Evolutionary conservation across 2,888 invertebrate genomes (phyloP).

Genomic region (Sarcophaga subvicina): DNA sequence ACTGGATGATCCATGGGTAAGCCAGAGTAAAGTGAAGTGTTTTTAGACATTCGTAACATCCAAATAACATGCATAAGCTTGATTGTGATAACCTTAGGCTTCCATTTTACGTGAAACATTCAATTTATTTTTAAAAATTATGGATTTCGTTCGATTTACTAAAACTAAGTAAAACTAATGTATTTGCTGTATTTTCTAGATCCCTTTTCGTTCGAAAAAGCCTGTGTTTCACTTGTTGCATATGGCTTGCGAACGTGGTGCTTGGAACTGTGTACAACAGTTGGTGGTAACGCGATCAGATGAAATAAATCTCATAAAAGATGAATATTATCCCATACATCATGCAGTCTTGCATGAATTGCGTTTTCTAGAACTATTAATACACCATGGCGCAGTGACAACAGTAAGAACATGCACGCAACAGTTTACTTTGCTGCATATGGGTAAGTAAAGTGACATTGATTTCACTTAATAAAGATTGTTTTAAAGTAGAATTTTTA

Average conservation of each 20-base stretch:
- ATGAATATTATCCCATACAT: constrained; percentile 91
- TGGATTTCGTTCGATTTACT: too few species aligned
- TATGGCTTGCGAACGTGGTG: constrained; percentile 87
- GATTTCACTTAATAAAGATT: background rate
- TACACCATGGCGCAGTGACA: constrained; percentile 87
- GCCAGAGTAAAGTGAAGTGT: background rate
- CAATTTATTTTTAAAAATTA: background rate
- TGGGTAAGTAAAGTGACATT: constrained; percentile 81
- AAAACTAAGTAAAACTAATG: too few species aligned
- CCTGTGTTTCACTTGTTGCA: constrained; percentile 84
- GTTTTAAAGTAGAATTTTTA: too few species aligned
- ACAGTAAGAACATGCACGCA: constrained; percentile 87
- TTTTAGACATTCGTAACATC: too few species aligned
- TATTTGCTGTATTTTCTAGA: constrained; percentile 71
- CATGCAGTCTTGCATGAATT: constrained; percentile 88
- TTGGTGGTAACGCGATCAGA: constrained; percentile 85
- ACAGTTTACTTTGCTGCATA: constrained; percentile 87
- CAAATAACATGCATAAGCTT: too few species aligned
- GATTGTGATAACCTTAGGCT: too few species aligned
- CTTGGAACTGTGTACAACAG: constrained; percentile 88
- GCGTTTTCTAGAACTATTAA: constrained; percentile 86
- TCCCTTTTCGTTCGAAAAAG: constrained; percentile 84
- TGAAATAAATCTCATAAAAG: constrained; percentile 87
- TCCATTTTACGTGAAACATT: background rate
- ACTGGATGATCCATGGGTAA: constrained; percentile 87